Percentiles rank a stretch among this genome's conserved stretches.
Conservation (phyloP, 2,888 invertebrate species). For the Agrochola lychnidis region DNA sequence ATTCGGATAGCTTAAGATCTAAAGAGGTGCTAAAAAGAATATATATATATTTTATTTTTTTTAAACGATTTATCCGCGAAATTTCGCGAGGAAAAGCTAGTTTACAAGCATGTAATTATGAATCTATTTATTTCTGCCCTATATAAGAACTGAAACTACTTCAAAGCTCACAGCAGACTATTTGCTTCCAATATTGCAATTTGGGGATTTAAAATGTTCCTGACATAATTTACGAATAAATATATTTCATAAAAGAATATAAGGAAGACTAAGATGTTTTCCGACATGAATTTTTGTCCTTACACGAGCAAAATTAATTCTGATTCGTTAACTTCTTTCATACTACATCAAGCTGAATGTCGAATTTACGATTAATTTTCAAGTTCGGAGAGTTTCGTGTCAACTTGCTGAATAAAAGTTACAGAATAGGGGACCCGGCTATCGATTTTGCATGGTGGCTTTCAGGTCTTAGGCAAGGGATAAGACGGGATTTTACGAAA, state of each 20-base stretch:
- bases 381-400: constrained; percentile 49
- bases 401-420: constrained; percentile 61
- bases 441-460: constrained; percentile 65
- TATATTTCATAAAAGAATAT: constrained; percentile 26
- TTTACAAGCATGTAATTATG: not conserved
- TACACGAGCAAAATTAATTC: constrained; percentile 54
- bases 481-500: constrained; percentile 65
- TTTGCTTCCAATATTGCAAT: constrained; percentile 1
- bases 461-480: constrained; percentile 65
- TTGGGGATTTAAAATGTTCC: not conserved
- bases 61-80: too few relatives aligned
- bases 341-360: constrained; percentile 50
- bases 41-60: too few relatives aligned
- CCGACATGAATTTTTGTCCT: constrained; percentile 31
- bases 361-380: constrained; percentile 53
- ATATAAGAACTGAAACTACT: not conserved
- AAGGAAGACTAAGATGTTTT: constrained; percentile 12
- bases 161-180: not conserved
- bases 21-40: too few relatives aligned
- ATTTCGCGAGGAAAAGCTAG: too few relatives aligned
- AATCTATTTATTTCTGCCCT: not conserved
- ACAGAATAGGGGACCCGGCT: constrained; percentile 60
- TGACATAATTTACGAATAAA: constrained; percentile 25
- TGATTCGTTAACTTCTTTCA: constrained; percentile 60
- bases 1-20: too few relatives aligned